These are phyloP conservation scores for Gouania willdenowi DNA, from an alignment of 2,797 vertebrate genomes.

Conservation along the genomic window DNA sequence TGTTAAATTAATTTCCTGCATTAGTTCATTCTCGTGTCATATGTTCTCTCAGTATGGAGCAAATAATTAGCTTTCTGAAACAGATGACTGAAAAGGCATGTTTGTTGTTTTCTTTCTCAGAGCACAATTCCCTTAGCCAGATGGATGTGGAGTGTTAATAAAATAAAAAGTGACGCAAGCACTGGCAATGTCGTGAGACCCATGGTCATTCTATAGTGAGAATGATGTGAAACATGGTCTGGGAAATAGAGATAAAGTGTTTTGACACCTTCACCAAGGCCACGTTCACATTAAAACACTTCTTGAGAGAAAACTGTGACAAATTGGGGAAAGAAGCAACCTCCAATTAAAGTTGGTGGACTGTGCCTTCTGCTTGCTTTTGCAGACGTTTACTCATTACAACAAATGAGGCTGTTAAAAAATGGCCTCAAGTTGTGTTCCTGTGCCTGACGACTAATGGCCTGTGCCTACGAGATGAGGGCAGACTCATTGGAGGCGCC, in stretches of 20 bases:
- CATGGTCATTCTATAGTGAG: background rate
- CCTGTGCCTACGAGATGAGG: constrained; percentile 13
- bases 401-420: constrained; percentile 34
- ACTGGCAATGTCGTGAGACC: background rate
- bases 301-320: constrained; percentile 2
- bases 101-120: constrained; percentile 19
- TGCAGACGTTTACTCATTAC: constrained; percentile 35
- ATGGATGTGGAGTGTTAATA: constrained; percentile 11
- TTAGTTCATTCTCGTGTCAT: no score
- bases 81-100: constrained; percentile 8
- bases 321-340: constrained; percentile 12
- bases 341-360: constrained; percentile 8
- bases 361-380: constrained; percentile 13
- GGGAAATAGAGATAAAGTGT: constrained; percentile 30
- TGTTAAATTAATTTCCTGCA: no score
- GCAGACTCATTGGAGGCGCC: constrained; percentile 25
- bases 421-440: constrained; percentile 35
- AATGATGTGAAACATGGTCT: constrained; percentile 1
- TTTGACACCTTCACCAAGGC: constrained; percentile 9
- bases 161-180: constrained; percentile 7
- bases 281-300: background rate
- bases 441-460: constrained; percentile 34
- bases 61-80: constrained; percentile 18
- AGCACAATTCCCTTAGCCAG: constrained; percentile 6
- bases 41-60: no score